Percentiles rank a stretch among this genome's conserved stretches.
phyloP scores from a whole-genome alignment of 1,140 invertebrate species.

The Tetraneura akinire region DNA sequence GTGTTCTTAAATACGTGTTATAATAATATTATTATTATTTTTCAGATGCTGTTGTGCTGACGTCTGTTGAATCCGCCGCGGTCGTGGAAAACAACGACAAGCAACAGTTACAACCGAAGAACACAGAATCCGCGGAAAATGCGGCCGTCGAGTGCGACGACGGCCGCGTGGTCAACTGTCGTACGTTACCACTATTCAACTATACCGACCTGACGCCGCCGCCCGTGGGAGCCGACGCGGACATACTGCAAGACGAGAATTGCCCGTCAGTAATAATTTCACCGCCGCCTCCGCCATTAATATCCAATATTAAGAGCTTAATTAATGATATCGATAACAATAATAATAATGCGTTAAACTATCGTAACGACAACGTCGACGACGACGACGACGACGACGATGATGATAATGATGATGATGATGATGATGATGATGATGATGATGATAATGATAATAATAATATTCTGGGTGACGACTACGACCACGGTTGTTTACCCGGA shows the following conservation, averaged over 20 bases:
- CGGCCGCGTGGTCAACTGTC: slow-evolving; percentile 21
- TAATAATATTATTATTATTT: not conserved
- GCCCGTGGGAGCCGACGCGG: not conserved
- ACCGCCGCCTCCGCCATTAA: not conserved
- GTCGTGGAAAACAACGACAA: not conserved
- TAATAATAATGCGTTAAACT: too few relatives aligned
- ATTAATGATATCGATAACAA: too few relatives aligned
- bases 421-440: too few relatives aligned
- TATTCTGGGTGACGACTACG: too few relatives aligned
- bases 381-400: too few relatives aligned
- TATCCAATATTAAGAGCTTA: too few relatives aligned
- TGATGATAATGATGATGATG: too few relatives aligned
- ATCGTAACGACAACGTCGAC: too few relatives aligned
- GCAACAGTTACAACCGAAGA: not conserved
- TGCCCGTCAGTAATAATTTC: slow-evolving; percentile 4
- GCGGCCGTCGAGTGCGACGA: not conserved
- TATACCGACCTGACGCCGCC: slow-evolving; percentile 7
- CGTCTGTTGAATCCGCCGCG: not conserved
- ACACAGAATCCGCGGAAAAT: not conserved
- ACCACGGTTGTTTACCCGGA: too few relatives aligned
- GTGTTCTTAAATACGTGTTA: too few relatives aligned
- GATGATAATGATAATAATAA: too few relatives aligned
- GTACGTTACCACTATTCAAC: slow-evolving; percentile 9
- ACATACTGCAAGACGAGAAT: slow-evolving; percentile 1
- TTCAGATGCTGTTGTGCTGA: not conserved